phyloP scores from a whole-genome alignment of 2,113 vertebrate genomes.

The Cariama cristata region DNA sequence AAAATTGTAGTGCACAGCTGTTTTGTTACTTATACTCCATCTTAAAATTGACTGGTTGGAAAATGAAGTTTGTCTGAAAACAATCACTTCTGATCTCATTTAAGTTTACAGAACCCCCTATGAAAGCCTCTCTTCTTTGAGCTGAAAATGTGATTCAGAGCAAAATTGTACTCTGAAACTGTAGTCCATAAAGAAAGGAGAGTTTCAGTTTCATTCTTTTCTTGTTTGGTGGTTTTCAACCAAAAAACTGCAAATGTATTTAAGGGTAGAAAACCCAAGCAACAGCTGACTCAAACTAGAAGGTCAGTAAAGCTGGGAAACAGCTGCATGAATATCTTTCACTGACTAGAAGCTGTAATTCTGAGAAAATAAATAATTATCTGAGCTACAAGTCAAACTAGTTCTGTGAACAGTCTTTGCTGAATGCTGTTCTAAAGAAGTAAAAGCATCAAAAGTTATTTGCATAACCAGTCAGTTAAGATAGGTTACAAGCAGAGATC shows the following conservation, averaged over 20 bases:
- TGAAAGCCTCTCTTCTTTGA: constrained; percentile 15
- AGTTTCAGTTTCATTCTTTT: not conserved
- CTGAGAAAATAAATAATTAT: not conserved
- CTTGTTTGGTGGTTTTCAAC: not conserved
- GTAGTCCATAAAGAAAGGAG: not conserved
- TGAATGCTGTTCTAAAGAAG: not conserved
- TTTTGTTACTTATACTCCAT: constrained; percentile 31
- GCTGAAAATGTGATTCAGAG: constrained; percentile 1
- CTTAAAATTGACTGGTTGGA: constrained; percentile 49
- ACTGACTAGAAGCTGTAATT: not conserved
- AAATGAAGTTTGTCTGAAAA: constrained; percentile 70
- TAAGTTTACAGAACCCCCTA: not conserved
- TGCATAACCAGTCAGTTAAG: not conserved
- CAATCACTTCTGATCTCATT: constrained; percentile 38
- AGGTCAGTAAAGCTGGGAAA: not conserved
- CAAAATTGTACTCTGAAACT: constrained; percentile 47
- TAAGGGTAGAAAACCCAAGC: not conserved
- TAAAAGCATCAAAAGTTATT: not conserved
- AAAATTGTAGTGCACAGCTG: constrained; percentile 41
- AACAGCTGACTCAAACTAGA: not conserved
- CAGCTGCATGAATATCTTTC: not conserved
- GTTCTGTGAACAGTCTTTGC: not conserved
- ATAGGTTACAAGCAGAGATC: not conserved
- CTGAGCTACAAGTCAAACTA: not conserved
- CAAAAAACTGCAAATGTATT: not conserved